phyloP scores from a whole-genome alignment of 2,113 vertebrate species.

The Lanius ludovicianus region DNA sequence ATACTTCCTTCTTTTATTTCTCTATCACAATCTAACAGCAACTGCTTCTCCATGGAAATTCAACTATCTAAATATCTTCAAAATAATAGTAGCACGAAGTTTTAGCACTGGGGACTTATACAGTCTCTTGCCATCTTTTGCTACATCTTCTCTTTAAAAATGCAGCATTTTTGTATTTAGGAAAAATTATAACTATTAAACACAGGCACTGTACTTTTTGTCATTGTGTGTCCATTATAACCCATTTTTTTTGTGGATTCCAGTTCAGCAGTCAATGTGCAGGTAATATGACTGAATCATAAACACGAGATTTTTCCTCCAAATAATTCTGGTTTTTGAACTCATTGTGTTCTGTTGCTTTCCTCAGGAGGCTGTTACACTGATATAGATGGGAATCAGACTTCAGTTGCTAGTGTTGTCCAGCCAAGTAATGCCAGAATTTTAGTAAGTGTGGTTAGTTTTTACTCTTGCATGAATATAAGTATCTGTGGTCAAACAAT shows the following conservation, averaged over 20 bases:
- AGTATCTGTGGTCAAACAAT: not conserved
- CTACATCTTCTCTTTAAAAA: not conserved
- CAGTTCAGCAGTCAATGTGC: not conserved
- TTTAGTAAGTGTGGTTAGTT: not conserved
- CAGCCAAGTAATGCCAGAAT: not conserved
- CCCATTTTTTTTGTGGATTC: not conserved
- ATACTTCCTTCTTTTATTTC: not conserved
- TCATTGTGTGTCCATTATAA: not conserved
- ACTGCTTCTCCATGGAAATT: not conserved
- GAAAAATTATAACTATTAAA: not conserved
- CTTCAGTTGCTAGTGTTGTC: not conserved
- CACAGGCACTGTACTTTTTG: fast-evolving
- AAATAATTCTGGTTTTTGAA: not conserved
- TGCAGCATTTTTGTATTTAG: not conserved
- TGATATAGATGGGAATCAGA: not conserved
- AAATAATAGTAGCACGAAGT: not conserved
- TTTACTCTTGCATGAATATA: not conserved
- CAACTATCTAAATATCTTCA: not conserved
- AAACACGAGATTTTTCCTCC: not conserved
- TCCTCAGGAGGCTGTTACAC: not conserved
- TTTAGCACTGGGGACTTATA: not conserved
- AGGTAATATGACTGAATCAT: not conserved
- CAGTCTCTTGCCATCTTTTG: not conserved
- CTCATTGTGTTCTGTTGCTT: not conserved
- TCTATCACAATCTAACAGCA: not conserved